Percentiles rank a stretch among this genome's conserved stretches.
phyloP scores from a whole-genome alignment of 2,113 vertebrate genomes.

The Cheirogaleus medius region DNA sequence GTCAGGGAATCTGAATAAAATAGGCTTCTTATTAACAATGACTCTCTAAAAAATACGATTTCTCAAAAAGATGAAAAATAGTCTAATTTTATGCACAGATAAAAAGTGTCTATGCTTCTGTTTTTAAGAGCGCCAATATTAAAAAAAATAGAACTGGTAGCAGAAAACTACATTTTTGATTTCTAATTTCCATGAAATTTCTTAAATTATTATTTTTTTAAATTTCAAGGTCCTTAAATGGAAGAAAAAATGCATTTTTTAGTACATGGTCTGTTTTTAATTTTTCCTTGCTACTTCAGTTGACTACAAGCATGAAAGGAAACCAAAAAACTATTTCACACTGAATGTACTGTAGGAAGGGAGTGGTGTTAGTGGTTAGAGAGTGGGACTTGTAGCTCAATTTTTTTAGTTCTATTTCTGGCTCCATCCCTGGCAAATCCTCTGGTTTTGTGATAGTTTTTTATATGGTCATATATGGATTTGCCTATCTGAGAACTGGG shows the following conservation, averaged over 20 bases:
- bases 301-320: constrained; percentile 54
- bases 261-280: constrained; percentile 60
- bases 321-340: constrained; percentile 72
- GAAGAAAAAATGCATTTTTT: constrained; percentile 50
- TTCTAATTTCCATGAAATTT: constrained; percentile 51
- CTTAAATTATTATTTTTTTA: constrained; percentile 10
- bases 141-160: background rate
- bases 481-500: background rate
- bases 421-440: constrained; percentile 31
- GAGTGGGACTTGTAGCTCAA: constrained; percentile 34
- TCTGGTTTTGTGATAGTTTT: constrained; percentile 24
- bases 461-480: background rate
- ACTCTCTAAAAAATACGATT: background rate
- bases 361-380: constrained; percentile 65
- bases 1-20: background rate
- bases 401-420: constrained; percentile 67
- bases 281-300: constrained; percentile 60
- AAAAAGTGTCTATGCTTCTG: background rate
- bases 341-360: constrained; percentile 64
- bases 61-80: constrained; percentile 28
- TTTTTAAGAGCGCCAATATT: background rate
- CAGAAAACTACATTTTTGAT: background rate
- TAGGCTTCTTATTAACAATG: background rate
- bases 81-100: background rate
- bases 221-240: constrained; percentile 40